phyloP scores from a whole-genome alignment of 2,113 vertebrate genomes.

The Tiliqua scincoides region DNA sequence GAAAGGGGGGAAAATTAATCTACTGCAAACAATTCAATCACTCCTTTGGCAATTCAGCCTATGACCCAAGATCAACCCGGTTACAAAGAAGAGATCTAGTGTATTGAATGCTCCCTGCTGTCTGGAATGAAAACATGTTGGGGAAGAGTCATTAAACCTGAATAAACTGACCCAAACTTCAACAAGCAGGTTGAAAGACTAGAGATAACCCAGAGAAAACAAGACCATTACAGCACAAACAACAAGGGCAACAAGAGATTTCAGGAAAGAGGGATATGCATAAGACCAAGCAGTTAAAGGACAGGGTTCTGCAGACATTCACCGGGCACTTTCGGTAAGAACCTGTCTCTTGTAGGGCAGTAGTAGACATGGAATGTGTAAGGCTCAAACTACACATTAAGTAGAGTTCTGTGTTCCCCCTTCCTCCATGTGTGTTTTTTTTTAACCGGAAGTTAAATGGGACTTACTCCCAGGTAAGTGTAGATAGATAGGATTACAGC shows the following conservation, averaged over 20 bases:
- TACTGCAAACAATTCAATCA: constrained; percentile 14
- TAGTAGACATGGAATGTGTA: constrained; percentile 1
- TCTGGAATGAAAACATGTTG: constrained; percentile 51
- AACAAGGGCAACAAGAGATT: not conserved
- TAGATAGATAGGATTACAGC: too few species aligned
- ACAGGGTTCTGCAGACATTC: constrained; percentile 11
- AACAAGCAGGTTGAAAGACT: constrained; percentile 65
- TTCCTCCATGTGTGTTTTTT: not conserved
- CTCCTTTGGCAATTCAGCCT: constrained; percentile 33
- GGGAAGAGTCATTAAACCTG: constrained; percentile 67
- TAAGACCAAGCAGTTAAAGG: accelerated
- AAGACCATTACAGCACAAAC: constrained; percentile 21
- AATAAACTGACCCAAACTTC: constrained; percentile 72
- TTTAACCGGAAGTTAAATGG: too few species aligned
- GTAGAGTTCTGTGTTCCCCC: too few species aligned
- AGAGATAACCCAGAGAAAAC: constrained; percentile 62
- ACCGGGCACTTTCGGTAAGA: constrained; percentile 21
- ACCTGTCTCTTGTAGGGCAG: constrained; percentile 16
- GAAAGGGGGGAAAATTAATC: not conserved
- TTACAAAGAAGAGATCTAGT: constrained; percentile 26
- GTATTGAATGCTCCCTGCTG: constrained; percentile 22
- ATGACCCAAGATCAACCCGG: constrained; percentile 61
- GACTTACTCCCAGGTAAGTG: too few species aligned
- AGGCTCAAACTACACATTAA: too few species aligned
- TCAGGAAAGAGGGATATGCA: constrained; percentile 16